Evolutionary conservation across 2,888 invertebrate genomes (phyloP), one percentile per base, ranked within the genome.

Genomic region (Cryptus viduatorius): DNA sequence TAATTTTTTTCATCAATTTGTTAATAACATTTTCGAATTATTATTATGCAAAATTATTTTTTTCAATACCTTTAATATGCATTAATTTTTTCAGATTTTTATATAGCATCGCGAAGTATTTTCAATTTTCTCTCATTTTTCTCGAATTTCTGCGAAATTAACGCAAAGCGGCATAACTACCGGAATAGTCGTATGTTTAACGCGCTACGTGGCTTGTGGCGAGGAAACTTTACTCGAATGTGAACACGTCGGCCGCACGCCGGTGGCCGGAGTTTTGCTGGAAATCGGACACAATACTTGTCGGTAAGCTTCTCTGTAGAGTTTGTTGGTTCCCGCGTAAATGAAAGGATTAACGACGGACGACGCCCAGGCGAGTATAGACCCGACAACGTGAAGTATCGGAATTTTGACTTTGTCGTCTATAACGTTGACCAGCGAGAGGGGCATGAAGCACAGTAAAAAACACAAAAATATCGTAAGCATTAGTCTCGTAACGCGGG

Each of bases 261-360:
- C 89, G 42, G 78, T 85, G 29, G 77, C 84, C 4, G 86, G 90
- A 14, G 85, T 87, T 65, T 88, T 87, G 16, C 79, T 89, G 12
- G 90, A 88, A 10, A 83, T 83, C n/a, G 92, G 89, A 53, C 93
- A 93, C 48, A 94, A 86, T 59, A 94, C 85, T 79, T 94, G 93
- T 61, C 91, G 90, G 86, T 94, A 94, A 8, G 93, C 93, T 69
- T 93, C 92, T 10, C 96, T 94, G 92, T 98, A 98, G 90, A 98
- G 97, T 86, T 97, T 95, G 93, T 98, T 98, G 88, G 98, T 98
- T 7, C 97, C 97, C 3, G 98, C 98, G 94, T 98, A 98, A 87
- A 98, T 98, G 85, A 98, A 95, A 0, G 98, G 98, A 94, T 98
- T 98, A 87, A 98, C 95, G 72, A 98, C 98, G 83, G 98, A 97